These are phyloP conservation scores for Pomacea canaliculata DNA, from an alignment of 2,888 invertebrate species.

Conservation along the genomic window DNA sequence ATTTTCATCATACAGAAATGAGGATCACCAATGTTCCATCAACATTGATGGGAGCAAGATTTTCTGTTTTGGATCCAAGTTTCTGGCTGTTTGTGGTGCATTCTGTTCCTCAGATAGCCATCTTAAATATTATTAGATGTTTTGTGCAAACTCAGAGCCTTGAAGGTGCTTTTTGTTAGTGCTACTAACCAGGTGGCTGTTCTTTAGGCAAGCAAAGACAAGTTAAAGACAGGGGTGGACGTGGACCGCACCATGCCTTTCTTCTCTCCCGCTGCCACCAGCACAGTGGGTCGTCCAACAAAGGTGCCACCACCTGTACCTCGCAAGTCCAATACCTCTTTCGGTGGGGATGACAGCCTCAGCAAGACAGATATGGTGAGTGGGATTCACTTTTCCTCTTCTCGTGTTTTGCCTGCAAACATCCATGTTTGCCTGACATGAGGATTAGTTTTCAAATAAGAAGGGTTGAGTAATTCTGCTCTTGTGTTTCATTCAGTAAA, in stretches of 20 bases:
- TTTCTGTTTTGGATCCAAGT: too few species aligned
- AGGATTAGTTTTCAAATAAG: background rate
- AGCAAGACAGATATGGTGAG: constrained; percentile 26
- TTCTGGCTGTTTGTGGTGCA: too few species aligned
- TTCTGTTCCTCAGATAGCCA: too few species aligned
- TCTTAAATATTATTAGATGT: too few species aligned
- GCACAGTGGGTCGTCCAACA: constrained; percentile 37
- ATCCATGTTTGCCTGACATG: background rate
- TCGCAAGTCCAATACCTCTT: constrained; percentile 31
- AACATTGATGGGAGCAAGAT: too few species aligned
- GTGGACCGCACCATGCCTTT: constrained; percentile 38
- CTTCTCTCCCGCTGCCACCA: constrained; percentile 42
- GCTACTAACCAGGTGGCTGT: too few species aligned
- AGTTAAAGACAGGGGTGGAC: constrained; percentile 30
- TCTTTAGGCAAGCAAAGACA: constrained; percentile 30
- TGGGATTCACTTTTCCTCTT: background rate
- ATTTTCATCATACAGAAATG: too few species aligned
- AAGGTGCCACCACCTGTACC: constrained; percentile 41
- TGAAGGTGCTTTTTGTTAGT: too few species aligned
- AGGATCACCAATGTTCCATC: too few species aligned
- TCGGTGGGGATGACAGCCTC: constrained; percentile 30
- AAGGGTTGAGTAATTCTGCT: background rate
- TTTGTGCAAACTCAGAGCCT: too few species aligned
- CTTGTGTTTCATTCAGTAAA: too few species aligned
- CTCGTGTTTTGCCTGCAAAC: background rate